Percentiles rank a stretch among this genome's conserved stretches.
Conservation (phyloP, 30 jellyfish, hydroid and myxozoan genomes). For the Chironex yamaguchii region DNA sequence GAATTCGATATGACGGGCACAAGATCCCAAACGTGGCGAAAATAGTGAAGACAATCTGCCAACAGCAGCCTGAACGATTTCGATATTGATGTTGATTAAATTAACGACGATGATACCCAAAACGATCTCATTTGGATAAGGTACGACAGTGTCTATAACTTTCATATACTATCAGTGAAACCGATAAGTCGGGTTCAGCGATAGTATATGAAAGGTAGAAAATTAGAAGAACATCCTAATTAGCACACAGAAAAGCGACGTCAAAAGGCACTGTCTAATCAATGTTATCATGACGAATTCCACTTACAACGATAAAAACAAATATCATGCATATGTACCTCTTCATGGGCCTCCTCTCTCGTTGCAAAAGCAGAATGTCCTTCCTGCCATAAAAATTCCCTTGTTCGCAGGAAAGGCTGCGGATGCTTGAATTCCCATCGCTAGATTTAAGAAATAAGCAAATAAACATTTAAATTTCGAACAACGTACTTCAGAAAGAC, state of each 20-base stretch:
- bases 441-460: conserved; percentile 10
- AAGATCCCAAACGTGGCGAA: too few species aligned
- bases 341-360: conserved; percentile 95
- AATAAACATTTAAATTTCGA: neutral
- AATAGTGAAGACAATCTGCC: too few species aligned
- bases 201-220: neutral
- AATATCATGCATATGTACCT: conserved; percentile 83
- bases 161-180: too few species aligned
- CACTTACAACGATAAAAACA: neutral
- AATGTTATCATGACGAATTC: neutral
- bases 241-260: too few species aligned
- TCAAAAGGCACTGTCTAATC: neutral
- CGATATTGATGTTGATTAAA: too few species aligned
- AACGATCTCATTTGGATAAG: too few species aligned
- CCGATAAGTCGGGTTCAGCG: too few species aligned
- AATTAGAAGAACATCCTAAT: neutral
- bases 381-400: conserved; percentile 99
- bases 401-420: conserved; percentile 95
- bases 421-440: conserved; percentile 99
- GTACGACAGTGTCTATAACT: too few species aligned
- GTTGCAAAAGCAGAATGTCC: conserved; percentile 99
- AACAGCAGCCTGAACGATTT: too few species aligned
- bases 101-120: too few species aligned
- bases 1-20: too few species aligned
- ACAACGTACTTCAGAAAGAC: too few species aligned